Base-by-base conservation (phyloP, 2,888 invertebrate genomes). In the Pogonocherus hispidulus region DNA sequence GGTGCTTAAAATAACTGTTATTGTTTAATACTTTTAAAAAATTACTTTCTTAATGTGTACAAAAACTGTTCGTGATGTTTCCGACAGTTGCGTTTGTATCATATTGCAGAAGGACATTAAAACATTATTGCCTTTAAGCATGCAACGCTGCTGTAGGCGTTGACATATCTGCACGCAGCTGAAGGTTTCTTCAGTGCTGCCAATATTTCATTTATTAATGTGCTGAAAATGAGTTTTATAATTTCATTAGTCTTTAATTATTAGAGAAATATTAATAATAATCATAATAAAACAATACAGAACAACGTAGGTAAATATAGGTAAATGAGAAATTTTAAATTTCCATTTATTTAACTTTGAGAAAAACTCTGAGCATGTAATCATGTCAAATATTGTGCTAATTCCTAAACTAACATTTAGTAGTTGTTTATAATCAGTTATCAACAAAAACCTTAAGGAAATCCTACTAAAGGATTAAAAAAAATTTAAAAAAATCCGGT, bases 131-230 rank as follows among this genome's bases (percentile, higher is more conserved):
- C 83, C 72, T 71, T 77, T 76, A 77, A 79, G 78, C 85, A 85
- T 84, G 85, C 85, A 80, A 85, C 77, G 80, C 76, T 80, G 76
- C 73, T 73, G 84, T 81, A 83, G 85, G 85, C 85, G 85, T 82
- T 82, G 84, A 84, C 84, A 84, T 81, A 79, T 81, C 81, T 79
- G 82, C 85, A 85, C 84, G 85, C 83, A 82, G 76, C 72, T 74
- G 75, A 76, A 76, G 67, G 67, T 71, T 73, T 74, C 63, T 65
- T 63, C 41, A 65, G 63, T 66, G 66, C 68, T 70, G 14, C 66
- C 55, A 68, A 55, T 73, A 73, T 63, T 67, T 63, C 66, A 67
- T 67, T 71, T 69, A 55, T 62, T 49, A 44, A 32, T 47, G 23
- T 51, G 57, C 16, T 11, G 9, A 32, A 11, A 11, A 23, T 23